phyloP scores from a whole-genome alignment of 1,140 invertebrate genomes.

The Pogonomyrmex barbatus region DNA sequence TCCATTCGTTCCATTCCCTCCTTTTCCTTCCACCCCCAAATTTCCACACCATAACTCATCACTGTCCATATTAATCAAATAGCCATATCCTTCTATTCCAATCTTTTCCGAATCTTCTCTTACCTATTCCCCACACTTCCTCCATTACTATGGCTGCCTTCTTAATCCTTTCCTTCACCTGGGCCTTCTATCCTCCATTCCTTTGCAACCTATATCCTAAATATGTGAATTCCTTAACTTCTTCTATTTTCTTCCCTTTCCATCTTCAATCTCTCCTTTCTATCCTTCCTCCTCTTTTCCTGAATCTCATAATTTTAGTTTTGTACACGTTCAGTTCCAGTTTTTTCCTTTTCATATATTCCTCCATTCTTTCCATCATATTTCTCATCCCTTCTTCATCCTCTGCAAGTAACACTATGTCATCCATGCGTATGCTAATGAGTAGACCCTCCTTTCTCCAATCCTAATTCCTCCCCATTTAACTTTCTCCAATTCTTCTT shows the following conservation, averaged over 20 bases:
- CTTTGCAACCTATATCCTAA: no score
- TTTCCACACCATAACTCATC: neutral
- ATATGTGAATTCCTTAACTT: neutral
- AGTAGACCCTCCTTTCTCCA: neutral
- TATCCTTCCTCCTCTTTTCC: neutral
- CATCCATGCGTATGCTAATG: conserved; percentile 54
- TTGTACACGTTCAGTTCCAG: neutral
- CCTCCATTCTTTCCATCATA: neutral
- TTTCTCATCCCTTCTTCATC: conserved; percentile 7
- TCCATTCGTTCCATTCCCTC: no score
- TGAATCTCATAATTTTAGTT: neutral
- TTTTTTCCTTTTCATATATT: conserved; percentile 19
- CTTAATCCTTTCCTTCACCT: neutral
- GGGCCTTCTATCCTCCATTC: no score
- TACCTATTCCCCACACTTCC: neutral
- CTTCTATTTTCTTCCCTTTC: neutral
- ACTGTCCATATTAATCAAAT: neutral
- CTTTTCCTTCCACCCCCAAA: no score
- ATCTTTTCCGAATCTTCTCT: neutral
- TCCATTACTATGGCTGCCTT: neutral
- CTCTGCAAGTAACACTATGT: conserved; percentile 33
- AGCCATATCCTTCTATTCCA: neutral
- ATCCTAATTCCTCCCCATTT: conserved; percentile 20
- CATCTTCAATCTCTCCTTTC: neutral
- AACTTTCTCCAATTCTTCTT: neutral